phyloP scores from a whole-genome alignment of 2,797 vertebrate species.

The Lemur catta region DNA sequence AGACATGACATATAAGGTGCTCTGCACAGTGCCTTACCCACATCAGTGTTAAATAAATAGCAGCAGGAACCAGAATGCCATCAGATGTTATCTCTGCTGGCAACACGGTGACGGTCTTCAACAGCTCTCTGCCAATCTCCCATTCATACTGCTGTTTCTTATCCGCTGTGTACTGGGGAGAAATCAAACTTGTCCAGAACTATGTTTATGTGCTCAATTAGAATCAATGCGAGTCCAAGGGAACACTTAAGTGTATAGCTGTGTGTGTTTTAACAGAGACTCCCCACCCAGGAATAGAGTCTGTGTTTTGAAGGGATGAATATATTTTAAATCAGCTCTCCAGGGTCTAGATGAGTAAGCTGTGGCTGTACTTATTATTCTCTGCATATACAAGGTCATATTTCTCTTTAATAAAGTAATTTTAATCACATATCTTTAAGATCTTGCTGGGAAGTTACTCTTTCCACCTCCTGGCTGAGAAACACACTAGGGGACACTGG shows the following conservation, averaged over 20 bases:
- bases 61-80: neutral
- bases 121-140: neutral
- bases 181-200: neutral
- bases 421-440: constrained; percentile 21
- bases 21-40: neutral
- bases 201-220: neutral
- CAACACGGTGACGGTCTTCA: neutral
- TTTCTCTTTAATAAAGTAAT: constrained; percentile 28
- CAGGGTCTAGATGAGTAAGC: neutral
- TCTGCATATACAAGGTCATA: neutral
- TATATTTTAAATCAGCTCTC: neutral
- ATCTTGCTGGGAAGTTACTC: constrained; percentile 2
- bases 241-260: neutral
- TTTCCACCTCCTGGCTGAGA: neutral
- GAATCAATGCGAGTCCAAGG: neutral
- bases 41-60: neutral
- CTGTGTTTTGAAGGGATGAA: neutral
- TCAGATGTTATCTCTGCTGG: neutral
- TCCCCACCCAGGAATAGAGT: neutral
- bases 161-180: neutral
- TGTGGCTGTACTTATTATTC: neutral
- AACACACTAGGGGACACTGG: neutral
- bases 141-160: neutral
- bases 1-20: neutral
- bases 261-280: neutral